These are phyloP conservation scores for Drosophila biarmipes DNA, from an alignment of 1,140 invertebrate genomes.

Conservation along the genomic window DNA sequence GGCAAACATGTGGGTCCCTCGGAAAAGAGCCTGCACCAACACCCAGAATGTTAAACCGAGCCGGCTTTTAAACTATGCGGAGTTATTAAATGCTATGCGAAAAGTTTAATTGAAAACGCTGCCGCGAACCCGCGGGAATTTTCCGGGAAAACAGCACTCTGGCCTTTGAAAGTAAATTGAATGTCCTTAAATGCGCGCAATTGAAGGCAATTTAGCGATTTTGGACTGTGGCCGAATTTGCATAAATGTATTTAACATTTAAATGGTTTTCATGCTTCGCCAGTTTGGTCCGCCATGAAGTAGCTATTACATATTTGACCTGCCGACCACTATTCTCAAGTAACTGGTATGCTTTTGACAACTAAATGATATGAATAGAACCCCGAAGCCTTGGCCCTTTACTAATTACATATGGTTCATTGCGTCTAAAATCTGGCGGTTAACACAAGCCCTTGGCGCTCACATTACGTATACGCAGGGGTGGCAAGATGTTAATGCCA, in stretches of 20 bases:
- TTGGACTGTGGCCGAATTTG: slow-evolving; percentile 59
- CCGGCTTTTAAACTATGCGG: slow-evolving; percentile 66
- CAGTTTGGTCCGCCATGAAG: slow-evolving; percentile 14
- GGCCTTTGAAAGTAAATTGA: slow-evolving; percentile 37
- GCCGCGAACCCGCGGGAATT: slow-evolving; percentile 31
- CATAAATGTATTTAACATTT: slow-evolving; percentile 81
- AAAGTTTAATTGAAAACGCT: slow-evolving; percentile 77
- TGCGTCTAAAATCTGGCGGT: not conserved
- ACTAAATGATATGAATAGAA: not conserved
- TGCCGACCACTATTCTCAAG: not conserved
- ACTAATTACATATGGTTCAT: not conserved
- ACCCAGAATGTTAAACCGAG: slow-evolving; percentile 39
- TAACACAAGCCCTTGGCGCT: slow-evolving; percentile 9
- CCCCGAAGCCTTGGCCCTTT: not conserved
- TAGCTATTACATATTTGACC: slow-evolving; percentile 6
- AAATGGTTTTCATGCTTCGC: slow-evolving; percentile 63
- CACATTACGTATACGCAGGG: slow-evolving; percentile 29
- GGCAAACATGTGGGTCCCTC: slow-evolving; percentile 32
- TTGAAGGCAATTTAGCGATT: slow-evolving; percentile 76
- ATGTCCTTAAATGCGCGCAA: slow-evolving; percentile 69
- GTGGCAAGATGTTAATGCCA: slow-evolving; percentile 26
- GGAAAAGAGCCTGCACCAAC: slow-evolving; percentile 42
- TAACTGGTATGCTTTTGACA: slow-evolving; percentile 6
- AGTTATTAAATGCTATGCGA: slow-evolving; percentile 75
- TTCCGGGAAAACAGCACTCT: not conserved